Evolutionary conservation across 2,888 invertebrate species (phyloP), one percentile per base, ranked within the genome.

Genomic region (Callimorpha dominula): DNA sequence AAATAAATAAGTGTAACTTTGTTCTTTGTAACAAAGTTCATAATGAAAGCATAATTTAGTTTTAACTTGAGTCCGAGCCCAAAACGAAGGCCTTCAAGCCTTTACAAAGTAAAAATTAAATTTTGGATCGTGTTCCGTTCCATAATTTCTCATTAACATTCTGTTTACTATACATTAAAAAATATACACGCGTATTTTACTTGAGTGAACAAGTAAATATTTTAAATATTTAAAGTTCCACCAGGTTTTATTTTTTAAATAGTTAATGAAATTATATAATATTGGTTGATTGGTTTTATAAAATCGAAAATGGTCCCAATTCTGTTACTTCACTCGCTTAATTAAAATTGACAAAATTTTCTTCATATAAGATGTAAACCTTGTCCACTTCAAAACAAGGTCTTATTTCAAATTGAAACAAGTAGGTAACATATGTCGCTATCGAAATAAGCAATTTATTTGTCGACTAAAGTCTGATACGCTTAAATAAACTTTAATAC

Each of bases 61-160:
- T 87, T 83, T 67, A 79, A 88, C 83, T 88, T 85, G 71, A 83
- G 84, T 68, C 76, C 81, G 82, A 78, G 80, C 87, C 84, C 86
- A 87, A 87, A 87, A 83, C 81, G 84, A 84, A 85, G 79, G 80
- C 83, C 81, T 83, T 80, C 83, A 85, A 84, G 85, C 87, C 88
- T 87, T 88, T 86, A 83, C 81, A 82, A 83, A 87, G 86, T 85
- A 87, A 87, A 88, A 88, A 87, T 88, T 88, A 80, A 87, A 88
- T 88, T 88, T 84, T 76, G 79, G 78, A 83, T 85, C 75, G 78
- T 71, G 83, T 86, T 84, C 82, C 85, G 80, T 83, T 83, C 80
- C 77, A 77, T 86, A 86, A 88, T 87, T 87, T 84, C 81, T 86
- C 82, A 81, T 85, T 79, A 86, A 87, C 87, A 84, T 86, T 85